Evolutionary conservation across 2,888 invertebrate species (phyloP), one percentile per base, ranked within the genome.

Genomic region (Callimorpha dominula): DNA sequence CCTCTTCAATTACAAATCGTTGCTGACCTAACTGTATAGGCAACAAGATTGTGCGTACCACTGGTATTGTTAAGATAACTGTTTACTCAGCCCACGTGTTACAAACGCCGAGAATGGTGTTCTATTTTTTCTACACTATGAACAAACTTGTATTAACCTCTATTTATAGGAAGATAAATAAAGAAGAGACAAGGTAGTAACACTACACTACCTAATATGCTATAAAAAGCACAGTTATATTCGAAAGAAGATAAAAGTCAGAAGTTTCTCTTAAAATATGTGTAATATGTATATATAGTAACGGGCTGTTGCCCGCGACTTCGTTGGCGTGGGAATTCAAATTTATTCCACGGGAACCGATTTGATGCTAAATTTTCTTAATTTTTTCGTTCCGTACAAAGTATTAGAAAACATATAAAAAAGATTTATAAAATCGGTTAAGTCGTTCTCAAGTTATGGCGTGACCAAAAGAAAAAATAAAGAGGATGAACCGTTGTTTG

Each of bases 1-100:
- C 66, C 50, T 66, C 65, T 64, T 82, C 77, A 80, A 81, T 79
- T 75, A 82, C 77, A 82, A 82, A 81, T 79, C 73, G 81, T 71
- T 77, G 71, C 74, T 76, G 70, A 78, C 72, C 67, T 85, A 86
- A 85, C 85, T 79, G 85, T 84, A 78, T 62, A 71, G 80, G 77
- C 78, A 79, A 80, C 77, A 75, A 74, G 74, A 73, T 71, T 80
- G 78, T 77, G 79, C 77, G 77, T 80, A 78, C 77, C 81, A 75
- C 77, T 31, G 70, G 74, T 85, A 87, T 87, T 85, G 81, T 43
- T 78, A 77, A 78, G 70, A 49, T 86, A 86, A 85, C 87, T 85
- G 87, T 87, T 85, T 77, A 72, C 78, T 78, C 77, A 73, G 74
- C 80, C 80, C 77, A 81, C 78, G 74, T 79, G 78, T 76, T 63